Evolutionary conservation across 2,797 vertebrate species (phyloP).

Genomic region (Platalea minor): DNA sequence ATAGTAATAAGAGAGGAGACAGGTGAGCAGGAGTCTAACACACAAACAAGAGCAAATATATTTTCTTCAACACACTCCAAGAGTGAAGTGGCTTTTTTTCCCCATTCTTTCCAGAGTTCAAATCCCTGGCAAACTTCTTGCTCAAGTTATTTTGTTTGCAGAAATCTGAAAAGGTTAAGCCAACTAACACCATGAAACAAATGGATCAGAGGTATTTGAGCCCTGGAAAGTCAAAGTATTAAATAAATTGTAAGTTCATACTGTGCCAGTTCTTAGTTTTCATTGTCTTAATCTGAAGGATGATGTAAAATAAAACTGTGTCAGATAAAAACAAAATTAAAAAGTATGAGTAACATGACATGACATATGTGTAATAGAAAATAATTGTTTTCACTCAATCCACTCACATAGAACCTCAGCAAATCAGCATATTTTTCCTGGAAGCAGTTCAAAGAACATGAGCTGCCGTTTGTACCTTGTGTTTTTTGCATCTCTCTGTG

Average conservation of each 20-base stretch:
- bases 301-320: constrained; percentile 50
- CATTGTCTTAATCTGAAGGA: constrained; percentile 38
- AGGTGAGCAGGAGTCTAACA: background rate
- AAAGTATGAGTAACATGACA: background rate
- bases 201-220: constrained; percentile 41
- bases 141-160: constrained; percentile 45
- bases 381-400: constrained; percentile 4
- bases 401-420: background rate
- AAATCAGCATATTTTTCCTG: background rate
- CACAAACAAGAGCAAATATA: background rate
- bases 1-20: background rate
- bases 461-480: background rate
- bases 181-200: constrained; percentile 53
- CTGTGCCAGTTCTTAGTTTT: constrained; percentile 17
- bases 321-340: constrained; percentile 12
- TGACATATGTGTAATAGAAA: background rate
- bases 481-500: background rate
- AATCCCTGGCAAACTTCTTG: constrained; percentile 9
- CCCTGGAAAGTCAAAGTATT: constrained; percentile 51
- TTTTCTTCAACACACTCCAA: background rate
- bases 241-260: constrained; percentile 47
- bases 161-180: constrained; percentile 62
- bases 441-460: background rate
- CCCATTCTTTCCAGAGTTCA: background rate
- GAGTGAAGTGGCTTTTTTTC: background rate